Conservation (phyloP, 2,797 vertebrate genomes). For the Epinephelus coioides region DNA sequence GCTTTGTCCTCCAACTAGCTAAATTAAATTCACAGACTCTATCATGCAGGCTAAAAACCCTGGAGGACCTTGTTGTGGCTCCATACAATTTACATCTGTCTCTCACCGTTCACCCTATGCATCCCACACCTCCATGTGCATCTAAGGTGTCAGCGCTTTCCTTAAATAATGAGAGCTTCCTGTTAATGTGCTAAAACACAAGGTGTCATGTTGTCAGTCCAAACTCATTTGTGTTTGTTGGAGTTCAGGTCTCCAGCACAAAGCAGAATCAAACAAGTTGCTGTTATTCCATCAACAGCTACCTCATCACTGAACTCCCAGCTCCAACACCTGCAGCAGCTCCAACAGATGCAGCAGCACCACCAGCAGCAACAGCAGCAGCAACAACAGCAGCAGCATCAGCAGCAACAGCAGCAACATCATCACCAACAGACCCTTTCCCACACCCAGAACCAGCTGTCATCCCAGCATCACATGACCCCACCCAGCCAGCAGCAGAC, state of each 20-base stretch:
- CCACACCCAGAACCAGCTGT: slow-evolving; percentile 85
- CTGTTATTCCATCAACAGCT: slow-evolving; percentile 87
- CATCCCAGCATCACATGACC: slow-evolving; percentile 87
- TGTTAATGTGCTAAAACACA: slow-evolving; percentile 47
- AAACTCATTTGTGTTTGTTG: slow-evolving; percentile 30
- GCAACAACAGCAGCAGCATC: slow-evolving; percentile 83
- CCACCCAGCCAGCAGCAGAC: slow-evolving; percentile 84
- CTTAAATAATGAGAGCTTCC: slow-evolving; percentile 55
- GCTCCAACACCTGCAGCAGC: slow-evolving; percentile 98
- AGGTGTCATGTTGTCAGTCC: slow-evolving; percentile 27
- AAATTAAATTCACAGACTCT: slow-evolving; percentile 77
- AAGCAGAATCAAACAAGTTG: slow-evolving; percentile 16
- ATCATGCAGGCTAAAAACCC: slow-evolving; percentile 67
- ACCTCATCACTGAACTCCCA: slow-evolving; percentile 99
- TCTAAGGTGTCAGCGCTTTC: slow-evolving; percentile 65
- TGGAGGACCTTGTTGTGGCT: slow-evolving; percentile 77
- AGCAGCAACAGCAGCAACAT: slow-evolving; percentile 83
- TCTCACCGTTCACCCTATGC: slow-evolving; percentile 59
- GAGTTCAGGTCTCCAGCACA: slow-evolving; percentile 11
- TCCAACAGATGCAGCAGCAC: slow-evolving; percentile 90
- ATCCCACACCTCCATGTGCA: slow-evolving; percentile 61
- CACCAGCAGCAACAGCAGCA: slow-evolving; percentile 86
- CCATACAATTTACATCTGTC: slow-evolving; percentile 78
- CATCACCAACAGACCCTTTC: slow-evolving; percentile 85
- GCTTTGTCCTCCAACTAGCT: slow-evolving; percentile 80